These are phyloP conservation scores for Hydractinia symbiolongicarpus DNA, from an alignment of 30 jellyfish, hydroid and myxozoan genomes.

Conservation along the genomic window DNA sequence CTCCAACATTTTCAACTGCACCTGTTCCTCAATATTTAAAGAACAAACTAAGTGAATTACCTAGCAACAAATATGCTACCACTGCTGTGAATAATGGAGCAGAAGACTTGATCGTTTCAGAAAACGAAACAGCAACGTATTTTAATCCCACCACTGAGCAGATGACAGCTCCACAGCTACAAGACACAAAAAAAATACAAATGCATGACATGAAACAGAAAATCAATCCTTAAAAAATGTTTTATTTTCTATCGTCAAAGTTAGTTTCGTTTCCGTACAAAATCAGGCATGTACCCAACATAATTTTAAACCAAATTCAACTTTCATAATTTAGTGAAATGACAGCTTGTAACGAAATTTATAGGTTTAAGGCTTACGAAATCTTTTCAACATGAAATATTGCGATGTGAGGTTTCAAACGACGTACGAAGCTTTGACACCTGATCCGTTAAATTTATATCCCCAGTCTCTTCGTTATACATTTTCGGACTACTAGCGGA, in stretches of 20 bases:
- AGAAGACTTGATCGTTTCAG: slow-evolving; percentile 95
- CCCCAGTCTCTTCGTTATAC: no score
- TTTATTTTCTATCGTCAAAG: background rate
- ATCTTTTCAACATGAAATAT: no score
- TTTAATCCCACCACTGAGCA: slow-evolving; percentile 91
- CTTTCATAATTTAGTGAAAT: no score
- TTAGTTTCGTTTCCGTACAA: background rate
- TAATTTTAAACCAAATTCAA: no score
- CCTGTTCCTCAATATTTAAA: no score
- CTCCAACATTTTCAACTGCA: no score
- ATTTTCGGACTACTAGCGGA: no score
- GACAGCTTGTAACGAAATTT: no score
- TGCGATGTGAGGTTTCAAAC: no score
- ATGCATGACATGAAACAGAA: background rate
- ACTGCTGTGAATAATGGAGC: slow-evolving; percentile 95
- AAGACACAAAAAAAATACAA: background rate
- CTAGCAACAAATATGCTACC: slow-evolving; percentile 70
- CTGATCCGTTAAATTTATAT: no score
- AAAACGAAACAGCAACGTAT: slow-evolving; percentile 89
- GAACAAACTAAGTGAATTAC: slow-evolving; percentile 24
- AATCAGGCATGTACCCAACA: background rate
- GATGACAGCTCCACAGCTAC: slow-evolving; percentile 89
- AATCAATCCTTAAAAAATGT: background rate
- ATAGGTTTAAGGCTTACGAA: no score
- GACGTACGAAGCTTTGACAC: no score